Evolutionary conservation across 1,140 invertebrate species (phyloP), one percentile per base, ranked within the genome.

Genomic region (Drosophila simulans): DNA sequence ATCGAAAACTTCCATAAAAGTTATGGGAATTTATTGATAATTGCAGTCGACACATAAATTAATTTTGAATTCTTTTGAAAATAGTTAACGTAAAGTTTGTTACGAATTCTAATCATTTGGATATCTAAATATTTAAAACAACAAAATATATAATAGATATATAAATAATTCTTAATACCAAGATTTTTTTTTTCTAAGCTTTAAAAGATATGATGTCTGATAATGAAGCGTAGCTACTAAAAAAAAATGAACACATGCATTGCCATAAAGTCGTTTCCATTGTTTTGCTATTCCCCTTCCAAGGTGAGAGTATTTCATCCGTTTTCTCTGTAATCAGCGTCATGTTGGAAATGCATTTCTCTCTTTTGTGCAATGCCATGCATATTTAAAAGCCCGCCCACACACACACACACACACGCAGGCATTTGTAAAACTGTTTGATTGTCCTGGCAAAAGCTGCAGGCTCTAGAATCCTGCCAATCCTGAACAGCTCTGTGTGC

Each of bases 381-480:
- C 60, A 78, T 84, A 84, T 80, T 82, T 90, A 71, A 88, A 77
- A 72, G 40, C 39, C 49, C 37, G 45, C 20, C 62, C 55, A 48
- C 42, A 53, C 15, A 56, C 55, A 48, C 62, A 48, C 62, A 66
- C 52, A 39, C 42, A 49, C 11, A 56, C 55, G n/a, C 56, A 45
- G 51, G 17, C 46, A 65, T 74, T 75, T 58, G 40, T 48, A 57
- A 57, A 77, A 78, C 57, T 52, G 31, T 77, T 74, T 88, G 76
- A 88, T 89, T 89, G 84, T 80, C 80, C 77, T 68, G 82, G 54
- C 49, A 46, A 65, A 39, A 45, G 42, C 71, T 75, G 34, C 62
- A 49, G 49, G 48, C 60, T 53, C 45, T 27, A 59, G 45, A 43
- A 43, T 31, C 31, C 52, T 46, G 49, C 10, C 17, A 49, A 57